Evolutionary conservation across 2,797 vertebrate genomes (phyloP).

Genomic region (Labroides dimidiatus): DNA sequence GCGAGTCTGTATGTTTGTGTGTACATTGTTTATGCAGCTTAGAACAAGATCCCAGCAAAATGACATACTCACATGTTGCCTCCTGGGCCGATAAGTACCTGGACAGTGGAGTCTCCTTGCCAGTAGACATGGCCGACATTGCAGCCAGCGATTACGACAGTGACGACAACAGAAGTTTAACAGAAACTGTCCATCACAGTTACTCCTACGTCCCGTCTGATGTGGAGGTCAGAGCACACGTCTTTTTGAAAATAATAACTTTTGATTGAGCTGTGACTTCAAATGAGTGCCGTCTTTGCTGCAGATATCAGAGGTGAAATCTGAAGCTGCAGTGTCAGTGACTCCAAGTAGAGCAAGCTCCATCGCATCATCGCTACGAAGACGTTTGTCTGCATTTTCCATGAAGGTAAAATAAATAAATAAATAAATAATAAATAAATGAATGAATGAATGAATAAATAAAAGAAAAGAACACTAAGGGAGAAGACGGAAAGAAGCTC

Average conservation of each 20-base stretch:
- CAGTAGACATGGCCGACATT: constrained; percentile 63
- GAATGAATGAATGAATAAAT: no score
- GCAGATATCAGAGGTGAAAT: constrained; percentile 82
- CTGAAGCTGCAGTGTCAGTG: constrained; percentile 70
- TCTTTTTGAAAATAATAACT: not conserved
- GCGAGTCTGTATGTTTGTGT: constrained; percentile 1
- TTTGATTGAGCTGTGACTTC: not conserved
- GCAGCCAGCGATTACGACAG: constrained; percentile 76
- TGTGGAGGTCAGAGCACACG: constrained; percentile 74
- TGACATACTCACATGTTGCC: constrained; percentile 68
- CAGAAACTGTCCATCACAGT: constrained; percentile 77
- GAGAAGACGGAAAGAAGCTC: no score
- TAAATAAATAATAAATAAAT: no score
- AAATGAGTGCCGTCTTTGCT: not conserved
- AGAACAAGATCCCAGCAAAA: constrained; percentile 55
- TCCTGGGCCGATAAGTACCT: constrained; percentile 80
- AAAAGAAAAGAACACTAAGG: no score
- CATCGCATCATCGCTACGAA: constrained; percentile 77
- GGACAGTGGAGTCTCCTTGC: constrained; percentile 82
- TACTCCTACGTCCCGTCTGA: constrained; percentile 81
- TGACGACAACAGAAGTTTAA: constrained; percentile 72
- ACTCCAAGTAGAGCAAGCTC: constrained; percentile 68
- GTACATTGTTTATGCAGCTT: constrained; percentile 45
- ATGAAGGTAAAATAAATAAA: constrained; percentile 76
- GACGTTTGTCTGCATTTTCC: constrained; percentile 82